Evolutionary conservation across 1,140 invertebrate species (phyloP), one percentile per base, ranked within the genome.

Genomic region (Bombus waltoni): DNA sequence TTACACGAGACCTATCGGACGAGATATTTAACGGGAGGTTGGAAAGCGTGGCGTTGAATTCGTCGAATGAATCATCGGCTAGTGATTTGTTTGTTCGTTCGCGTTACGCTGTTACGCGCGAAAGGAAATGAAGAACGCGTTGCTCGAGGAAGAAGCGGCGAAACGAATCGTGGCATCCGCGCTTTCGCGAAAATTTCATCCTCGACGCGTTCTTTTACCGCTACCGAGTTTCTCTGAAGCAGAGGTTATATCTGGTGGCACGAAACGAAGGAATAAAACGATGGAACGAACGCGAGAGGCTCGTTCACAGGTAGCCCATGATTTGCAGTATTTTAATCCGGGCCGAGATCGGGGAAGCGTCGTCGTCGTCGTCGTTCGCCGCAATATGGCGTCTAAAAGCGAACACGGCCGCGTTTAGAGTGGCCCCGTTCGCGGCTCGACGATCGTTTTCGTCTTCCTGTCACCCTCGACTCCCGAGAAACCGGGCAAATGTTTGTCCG

Each of bases 301-400:
- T 65, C 72, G 78, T 80, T 62, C 72, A 93, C 94, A 94, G 94
- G 94, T 95, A 95, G 94, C 91, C 93, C 92, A 93, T 95, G 94
- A 95, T 95, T 94, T 94, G 94, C 94, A 95, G 93, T 87, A 95
- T 95, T 94, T 94, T 93, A 93, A 90, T 94, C 94, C 91, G 70
- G 75, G 71, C 80, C 74, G 59, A 88, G 87, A 94, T 94, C 93
- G 85, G 72, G 81, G n/a, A 81, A 89, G 74, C 73, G 57, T 47
- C 68, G 57, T 47, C 68, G 57, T 38, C 28, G 10, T 18, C 65
- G 65, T 35, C 65, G 65, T 66, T 18, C 62, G 42, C 66, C 83
- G 47, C 88, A 85, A 76, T 42, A 72, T 80, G 44, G 66, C 62
- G 66, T 68, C 68, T 62, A 57, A 84, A 40, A 74, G 75, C 44